Percentiles rank a stretch among this genome's conserved stretches.
Evolutionary conservation across 2,797 vertebrate genomes (phyloP).

Genomic region (Sebastes melanostomus): DNA sequence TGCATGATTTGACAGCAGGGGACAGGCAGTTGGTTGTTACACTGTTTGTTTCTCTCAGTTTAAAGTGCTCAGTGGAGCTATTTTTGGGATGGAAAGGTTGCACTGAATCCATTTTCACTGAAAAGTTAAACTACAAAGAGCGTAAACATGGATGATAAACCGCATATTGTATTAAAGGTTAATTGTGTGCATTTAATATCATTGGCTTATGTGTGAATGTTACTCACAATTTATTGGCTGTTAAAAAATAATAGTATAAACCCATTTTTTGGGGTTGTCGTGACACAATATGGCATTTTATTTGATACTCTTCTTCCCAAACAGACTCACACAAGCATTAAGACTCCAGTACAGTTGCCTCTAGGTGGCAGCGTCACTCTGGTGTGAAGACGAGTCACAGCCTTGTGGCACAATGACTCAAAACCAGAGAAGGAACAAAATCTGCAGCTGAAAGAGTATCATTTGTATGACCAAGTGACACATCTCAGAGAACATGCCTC

Average conservation of each 20-base stretch:
- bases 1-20: slow-evolving; percentile 50
- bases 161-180: not conserved
- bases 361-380: slow-evolving; percentile 64
- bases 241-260: not conserved
- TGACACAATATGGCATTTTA: not conserved
- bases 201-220: not conserved
- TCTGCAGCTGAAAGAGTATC: not conserved
- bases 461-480: not conserved
- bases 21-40: slow-evolving; percentile 1
- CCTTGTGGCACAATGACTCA: slow-evolving; percentile 10
- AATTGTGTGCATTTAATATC: not conserved
- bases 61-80: slow-evolving; percentile 1
- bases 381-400: slow-evolving; percentile 7
- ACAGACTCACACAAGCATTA: not conserved
- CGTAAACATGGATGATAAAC: not conserved
- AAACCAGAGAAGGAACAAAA: slow-evolving; percentile 2
- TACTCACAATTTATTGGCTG: not conserved
- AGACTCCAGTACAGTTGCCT: slow-evolving; percentile 24
- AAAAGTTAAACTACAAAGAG: not conserved
- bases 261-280: not conserved
- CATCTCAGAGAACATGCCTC: not conserved
- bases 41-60: slow-evolving; percentile 4
- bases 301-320: not conserved
- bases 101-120: not conserved
- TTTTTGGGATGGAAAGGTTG: slow-evolving; percentile 20